A percentile compares a stretch with the other conserved stretches of the same genome.
Conservation (phyloP, 2,113 vertebrate species). For the Campylomormyrus numenius region DNA sequence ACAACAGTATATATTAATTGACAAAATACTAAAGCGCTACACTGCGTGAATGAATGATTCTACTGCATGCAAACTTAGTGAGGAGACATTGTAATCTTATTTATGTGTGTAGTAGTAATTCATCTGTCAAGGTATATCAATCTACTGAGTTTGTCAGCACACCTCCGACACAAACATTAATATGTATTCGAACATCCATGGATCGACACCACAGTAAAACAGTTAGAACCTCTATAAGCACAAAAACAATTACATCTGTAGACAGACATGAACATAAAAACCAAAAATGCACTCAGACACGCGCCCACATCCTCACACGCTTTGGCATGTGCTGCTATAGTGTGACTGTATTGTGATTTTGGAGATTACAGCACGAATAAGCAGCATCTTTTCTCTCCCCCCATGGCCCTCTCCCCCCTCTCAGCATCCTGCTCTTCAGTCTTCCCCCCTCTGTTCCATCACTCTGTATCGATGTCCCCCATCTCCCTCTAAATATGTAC, state of each 20-base stretch:
- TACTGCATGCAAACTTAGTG: not conserved
- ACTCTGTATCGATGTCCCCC: conserved; percentile 34
- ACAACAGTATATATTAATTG: not conserved
- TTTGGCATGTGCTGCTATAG: not conserved
- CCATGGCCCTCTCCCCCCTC: conserved; percentile 22
- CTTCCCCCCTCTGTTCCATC: conserved; percentile 47
- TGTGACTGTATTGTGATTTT: conserved; percentile 6
- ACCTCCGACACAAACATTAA: not conserved
- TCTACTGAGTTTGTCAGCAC: not conserved
- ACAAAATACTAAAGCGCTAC: not conserved
- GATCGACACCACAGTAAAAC: not conserved
- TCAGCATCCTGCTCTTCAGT: conserved; percentile 16
- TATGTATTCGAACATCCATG: not conserved
- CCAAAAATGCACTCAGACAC: not conserved
- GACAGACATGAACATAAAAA: not conserved
- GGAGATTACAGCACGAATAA: conserved; percentile 11
- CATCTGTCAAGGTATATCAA: not conserved
- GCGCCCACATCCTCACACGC: not conserved
- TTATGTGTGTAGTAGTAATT: not conserved
- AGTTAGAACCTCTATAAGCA: not conserved
- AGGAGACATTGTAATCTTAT: not conserved
- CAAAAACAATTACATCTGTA: not conserved
- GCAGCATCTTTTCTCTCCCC: conserved; percentile 41
- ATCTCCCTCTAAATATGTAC: conserved; percentile 61
- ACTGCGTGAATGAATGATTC: not conserved